Conservation (phyloP, 1,140 invertebrate genomes). For the Campoletis sonorensis region DNA sequence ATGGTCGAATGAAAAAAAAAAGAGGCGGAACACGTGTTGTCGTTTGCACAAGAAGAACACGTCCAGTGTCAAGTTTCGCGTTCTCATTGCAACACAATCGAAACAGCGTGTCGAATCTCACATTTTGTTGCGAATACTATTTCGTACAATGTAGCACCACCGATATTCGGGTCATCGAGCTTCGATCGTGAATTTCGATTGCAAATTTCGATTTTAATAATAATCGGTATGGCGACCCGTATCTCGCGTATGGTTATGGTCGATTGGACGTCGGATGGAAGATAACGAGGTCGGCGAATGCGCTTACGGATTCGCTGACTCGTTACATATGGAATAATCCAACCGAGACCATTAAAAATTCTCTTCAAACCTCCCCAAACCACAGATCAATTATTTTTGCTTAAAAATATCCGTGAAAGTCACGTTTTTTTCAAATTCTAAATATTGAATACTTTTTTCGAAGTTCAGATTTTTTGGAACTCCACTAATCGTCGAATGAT, state of each 20-base stretch:
- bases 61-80: constrained; percentile 53
- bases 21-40: not conserved
- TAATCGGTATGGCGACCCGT: not conserved
- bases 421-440: too few species aligned
- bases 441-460: too few species aligned
- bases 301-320: constrained; percentile 6
- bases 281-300: constrained; percentile 12
- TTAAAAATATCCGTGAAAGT: too few species aligned
- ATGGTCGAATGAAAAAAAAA: not conserved
- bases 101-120: constrained; percentile 30
- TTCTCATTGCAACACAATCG: constrained; percentile 46
- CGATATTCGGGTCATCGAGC: constrained; percentile 36
- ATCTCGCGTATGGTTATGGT: constrained; percentile 4
- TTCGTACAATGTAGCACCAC: not conserved
- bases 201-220: constrained; percentile 24
- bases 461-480: too few species aligned
- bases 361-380: too few species aligned
- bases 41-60: constrained; percentile 52
- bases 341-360: not conserved
- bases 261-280: not conserved
- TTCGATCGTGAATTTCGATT: constrained; percentile 13
- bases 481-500: too few species aligned
- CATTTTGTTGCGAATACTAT: not conserved
- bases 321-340: not conserved
- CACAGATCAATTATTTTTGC: too few species aligned